These are phyloP conservation scores for Piaya cayana DNA, from an alignment of 2,113 vertebrate genomes.

Conservation along the genomic window DNA sequence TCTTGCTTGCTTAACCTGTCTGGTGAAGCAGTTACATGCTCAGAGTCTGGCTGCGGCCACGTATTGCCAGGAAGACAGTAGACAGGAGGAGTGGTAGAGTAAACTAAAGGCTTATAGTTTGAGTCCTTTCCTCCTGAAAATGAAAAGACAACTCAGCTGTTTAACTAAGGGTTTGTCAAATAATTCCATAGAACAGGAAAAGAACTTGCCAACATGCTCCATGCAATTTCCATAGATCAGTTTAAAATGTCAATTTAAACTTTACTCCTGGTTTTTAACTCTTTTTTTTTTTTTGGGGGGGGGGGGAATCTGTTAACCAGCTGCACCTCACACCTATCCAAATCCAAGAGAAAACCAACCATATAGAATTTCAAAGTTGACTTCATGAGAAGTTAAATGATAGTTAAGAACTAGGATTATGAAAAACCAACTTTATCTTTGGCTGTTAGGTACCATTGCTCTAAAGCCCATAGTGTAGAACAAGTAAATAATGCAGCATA, in stretches of 20 bases:
- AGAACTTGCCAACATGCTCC: background rate
- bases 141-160: background rate
- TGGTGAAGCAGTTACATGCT: background rate
- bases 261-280: background rate
- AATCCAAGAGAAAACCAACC: background rate
- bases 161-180: background rate
- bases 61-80: background rate
- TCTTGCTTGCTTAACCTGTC: background rate
- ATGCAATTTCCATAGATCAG: background rate
- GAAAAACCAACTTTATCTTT: background rate
- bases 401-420: background rate
- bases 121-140: background rate
- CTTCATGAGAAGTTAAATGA: background rate
- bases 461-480: background rate
- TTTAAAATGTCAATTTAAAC: background rate
- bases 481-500: background rate
- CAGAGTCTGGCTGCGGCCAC: background rate
- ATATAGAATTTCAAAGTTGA: background rate
- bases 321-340: background rate
- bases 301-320: background rate
- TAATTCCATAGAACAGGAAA: background rate
- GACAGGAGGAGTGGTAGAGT: background rate
- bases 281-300: too few relatives aligned
- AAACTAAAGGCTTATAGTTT: background rate
- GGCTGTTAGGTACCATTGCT: background rate